Conservation (phyloP, 37 sponge, comb jelly and placozoan genomes). For the Cladorhizidae sp. region DNA sequence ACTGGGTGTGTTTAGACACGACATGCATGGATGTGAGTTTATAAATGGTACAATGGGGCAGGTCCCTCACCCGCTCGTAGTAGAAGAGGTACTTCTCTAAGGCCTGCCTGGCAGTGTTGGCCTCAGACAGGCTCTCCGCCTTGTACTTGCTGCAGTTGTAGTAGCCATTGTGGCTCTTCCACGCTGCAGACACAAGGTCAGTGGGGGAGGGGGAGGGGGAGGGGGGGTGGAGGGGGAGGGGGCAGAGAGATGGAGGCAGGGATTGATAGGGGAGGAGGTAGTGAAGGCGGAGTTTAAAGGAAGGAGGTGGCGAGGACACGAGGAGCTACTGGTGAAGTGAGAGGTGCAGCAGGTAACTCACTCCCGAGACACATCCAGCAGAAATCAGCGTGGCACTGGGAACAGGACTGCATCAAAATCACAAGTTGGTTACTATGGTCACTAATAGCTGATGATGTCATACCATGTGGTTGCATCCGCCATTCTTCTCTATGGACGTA, state of each 20-base stretch:
- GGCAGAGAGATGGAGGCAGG: conserved; percentile 3
- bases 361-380: conserved; percentile 90
- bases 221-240: neutral
- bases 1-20: no score
- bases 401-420: conserved; percentile 30
- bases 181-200: conserved; percentile 16
- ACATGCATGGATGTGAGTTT: no score
- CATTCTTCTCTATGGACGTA: conserved; percentile 89
- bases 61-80: conserved; percentile 64
- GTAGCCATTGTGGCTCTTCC: conserved; percentile 81
- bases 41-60: neutral
- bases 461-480: conserved; percentile 96
- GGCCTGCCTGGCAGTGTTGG: conserved; percentile 56
- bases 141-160: conserved; percentile 89
- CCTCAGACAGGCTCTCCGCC: conserved; percentile 24
- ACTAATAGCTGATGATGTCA: neutral
- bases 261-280: no score
- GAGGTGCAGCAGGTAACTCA: conserved; percentile 8
- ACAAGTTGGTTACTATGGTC: no score
- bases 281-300: no score
- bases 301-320: no score
- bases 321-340: no score
- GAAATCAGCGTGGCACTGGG: conserved; percentile 65
- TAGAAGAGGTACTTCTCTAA: conserved; percentile 89
- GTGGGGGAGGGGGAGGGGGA: neutral